Conservation (phyloP, 2,888 invertebrate genomes). For the Nebria salina region DNA sequence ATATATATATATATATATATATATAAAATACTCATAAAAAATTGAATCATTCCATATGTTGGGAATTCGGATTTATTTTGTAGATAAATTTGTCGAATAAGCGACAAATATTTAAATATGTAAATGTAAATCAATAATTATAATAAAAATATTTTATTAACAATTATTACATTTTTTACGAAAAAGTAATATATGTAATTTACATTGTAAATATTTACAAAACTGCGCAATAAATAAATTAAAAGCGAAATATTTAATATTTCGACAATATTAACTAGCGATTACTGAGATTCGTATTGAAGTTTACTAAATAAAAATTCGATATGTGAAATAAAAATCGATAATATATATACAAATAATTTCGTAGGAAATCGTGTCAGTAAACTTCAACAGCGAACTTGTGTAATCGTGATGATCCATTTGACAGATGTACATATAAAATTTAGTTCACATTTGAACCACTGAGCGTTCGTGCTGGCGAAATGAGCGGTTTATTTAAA, state of each 20-base stretch:
- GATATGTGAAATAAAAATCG: neutral
- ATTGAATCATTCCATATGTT: neutral
- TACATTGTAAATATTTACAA: neutral
- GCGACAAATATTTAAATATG: neutral
- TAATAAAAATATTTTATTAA: conserved; percentile 1
- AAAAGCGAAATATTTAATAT: neutral
- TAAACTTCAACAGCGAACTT: neutral
- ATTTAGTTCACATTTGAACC: neutral
- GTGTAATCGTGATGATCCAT: neutral
- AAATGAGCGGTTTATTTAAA: neutral
- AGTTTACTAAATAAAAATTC: neutral
- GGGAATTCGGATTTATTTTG: neutral
- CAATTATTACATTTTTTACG: neutral
- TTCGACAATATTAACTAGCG: neutral
- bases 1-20: neutral
- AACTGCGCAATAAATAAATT: neutral
- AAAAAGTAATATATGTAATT: neutral
- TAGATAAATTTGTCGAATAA: neutral
- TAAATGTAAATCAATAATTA: neutral
- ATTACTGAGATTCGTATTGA: neutral
- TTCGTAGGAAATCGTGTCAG: neutral
- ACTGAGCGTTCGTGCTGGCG: neutral
- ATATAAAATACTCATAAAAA: neutral
- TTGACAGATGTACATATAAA: neutral
- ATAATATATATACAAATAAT: neutral